Conservation (phyloP, 2,797 vertebrate genomes). For the Rhynchotus rufescens region DNA sequence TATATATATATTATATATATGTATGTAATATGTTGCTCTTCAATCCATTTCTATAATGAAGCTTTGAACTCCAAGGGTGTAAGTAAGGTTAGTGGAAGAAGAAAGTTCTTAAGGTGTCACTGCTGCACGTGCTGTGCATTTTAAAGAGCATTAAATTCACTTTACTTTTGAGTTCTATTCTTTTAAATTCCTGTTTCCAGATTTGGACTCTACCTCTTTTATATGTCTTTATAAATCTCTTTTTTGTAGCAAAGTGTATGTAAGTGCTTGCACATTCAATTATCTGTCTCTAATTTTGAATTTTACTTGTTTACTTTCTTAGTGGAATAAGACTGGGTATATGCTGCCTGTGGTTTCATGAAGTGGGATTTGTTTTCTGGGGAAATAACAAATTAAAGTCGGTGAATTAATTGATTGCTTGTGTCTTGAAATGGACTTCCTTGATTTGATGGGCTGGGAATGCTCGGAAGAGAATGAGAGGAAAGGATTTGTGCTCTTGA, state of each 20-base stretch:
- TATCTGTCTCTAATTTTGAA: neutral
- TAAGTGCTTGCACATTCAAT: neutral
- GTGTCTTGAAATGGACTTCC: neutral
- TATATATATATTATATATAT: neutral
- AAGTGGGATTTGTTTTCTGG: neutral
- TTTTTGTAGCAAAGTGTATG: neutral
- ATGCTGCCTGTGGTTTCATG: neutral
- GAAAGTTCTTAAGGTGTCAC: neutral
- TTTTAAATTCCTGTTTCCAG: neutral
- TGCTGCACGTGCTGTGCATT: neutral
- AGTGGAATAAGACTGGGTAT: neutral
- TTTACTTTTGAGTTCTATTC: neutral
- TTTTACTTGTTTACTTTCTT: neutral
- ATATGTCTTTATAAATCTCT: neutral
- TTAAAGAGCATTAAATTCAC: neutral
- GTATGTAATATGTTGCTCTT: neutral
- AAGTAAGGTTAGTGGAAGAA: neutral
- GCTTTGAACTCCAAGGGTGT: neutral
- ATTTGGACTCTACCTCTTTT: neutral
- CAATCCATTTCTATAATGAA: neutral
- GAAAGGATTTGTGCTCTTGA: neutral
- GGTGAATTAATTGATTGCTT: neutral
- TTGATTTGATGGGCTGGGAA: neutral
- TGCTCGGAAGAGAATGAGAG: neutral
- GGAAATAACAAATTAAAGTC: neutral